Conservation (phyloP, 64 coral and sea anemone species). For the Pocillopora damicornis region DNA sequence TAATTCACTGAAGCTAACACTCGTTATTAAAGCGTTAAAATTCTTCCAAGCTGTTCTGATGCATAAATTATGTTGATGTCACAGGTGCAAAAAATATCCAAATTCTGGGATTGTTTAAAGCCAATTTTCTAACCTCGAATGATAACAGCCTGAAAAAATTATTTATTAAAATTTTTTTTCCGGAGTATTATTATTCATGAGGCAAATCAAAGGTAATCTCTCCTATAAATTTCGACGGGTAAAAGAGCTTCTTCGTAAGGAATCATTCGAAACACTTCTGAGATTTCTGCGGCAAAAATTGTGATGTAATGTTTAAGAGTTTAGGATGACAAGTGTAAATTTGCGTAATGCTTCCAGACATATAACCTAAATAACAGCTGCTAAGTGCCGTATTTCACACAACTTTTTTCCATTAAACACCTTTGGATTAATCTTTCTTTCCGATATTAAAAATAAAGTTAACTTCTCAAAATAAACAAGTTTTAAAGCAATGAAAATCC, state of each 20-base stretch:
- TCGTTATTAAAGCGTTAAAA: neutral
- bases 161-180: slow-evolving; percentile 22
- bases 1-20: neutral
- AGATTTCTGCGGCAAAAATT: neutral
- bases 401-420: too few relatives aligned
- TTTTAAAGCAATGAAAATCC: too few relatives aligned
- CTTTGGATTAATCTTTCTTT: too few relatives aligned
- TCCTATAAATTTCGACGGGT: neutral
- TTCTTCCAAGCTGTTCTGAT: neutral
- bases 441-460: too few relatives aligned
- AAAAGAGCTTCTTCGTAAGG: neutral
- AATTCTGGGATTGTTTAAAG: slow-evolving; percentile 13
- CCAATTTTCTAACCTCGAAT: neutral
- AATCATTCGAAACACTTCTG: neutral
- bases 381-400: too few relatives aligned
- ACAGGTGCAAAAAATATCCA: slow-evolving; percentile 14
- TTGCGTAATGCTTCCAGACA: too few relatives aligned
- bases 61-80: neutral
- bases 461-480: too few relatives aligned
- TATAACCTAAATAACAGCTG: too few relatives aligned
- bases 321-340: too few relatives aligned
- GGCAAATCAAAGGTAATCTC: slow-evolving; percentile 16
- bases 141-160: neutral
- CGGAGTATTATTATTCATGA: slow-evolving; percentile 15
- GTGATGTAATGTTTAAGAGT: neutral